Percentiles rank a stretch among this genome's conserved stretches.
phyloP scores from a whole-genome alignment of 2,888 invertebrate species.

The Adineta ricciae region DNA sequence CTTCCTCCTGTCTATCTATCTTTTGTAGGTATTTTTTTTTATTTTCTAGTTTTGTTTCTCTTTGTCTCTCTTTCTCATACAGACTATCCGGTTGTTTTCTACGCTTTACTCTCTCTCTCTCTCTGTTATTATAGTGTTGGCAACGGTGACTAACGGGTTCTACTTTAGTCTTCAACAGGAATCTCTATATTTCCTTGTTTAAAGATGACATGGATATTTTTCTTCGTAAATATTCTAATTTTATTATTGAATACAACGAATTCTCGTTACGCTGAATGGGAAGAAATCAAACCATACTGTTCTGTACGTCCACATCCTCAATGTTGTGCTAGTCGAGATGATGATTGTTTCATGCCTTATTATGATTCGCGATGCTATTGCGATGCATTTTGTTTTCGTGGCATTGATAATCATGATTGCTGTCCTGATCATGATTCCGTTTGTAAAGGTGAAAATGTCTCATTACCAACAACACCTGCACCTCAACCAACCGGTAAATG shows the following conservation, averaged over 20 bases:
- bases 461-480: neutral
- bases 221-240: neutral
- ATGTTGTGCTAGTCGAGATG: constrained; percentile 29
- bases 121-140: neutral
- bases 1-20: neutral
- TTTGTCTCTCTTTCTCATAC: neutral
- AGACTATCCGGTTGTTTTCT: neutral
- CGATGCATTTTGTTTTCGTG: constrained; percentile 30
- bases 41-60: neutral
- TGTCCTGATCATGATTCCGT: constrained; percentile 28
- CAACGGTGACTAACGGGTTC: neutral
- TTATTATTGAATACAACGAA: neutral
- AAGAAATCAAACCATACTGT: neutral
- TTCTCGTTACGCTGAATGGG: neutral
- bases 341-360: constrained; percentile 33
- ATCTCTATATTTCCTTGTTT: neutral
- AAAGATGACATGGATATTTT: neutral
- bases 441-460: neutral
- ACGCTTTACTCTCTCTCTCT: neutral
- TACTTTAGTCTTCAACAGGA: neutral
- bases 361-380: constrained; percentile 34
- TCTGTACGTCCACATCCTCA: neutral
- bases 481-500: neutral
- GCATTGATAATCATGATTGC: constrained; percentile 28
- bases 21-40: constrained; percentile 2